Evolutionary conservation across 92 coral and sea anemone species (phyloP).

Genomic region (Parazoanthus darwini): DNA sequence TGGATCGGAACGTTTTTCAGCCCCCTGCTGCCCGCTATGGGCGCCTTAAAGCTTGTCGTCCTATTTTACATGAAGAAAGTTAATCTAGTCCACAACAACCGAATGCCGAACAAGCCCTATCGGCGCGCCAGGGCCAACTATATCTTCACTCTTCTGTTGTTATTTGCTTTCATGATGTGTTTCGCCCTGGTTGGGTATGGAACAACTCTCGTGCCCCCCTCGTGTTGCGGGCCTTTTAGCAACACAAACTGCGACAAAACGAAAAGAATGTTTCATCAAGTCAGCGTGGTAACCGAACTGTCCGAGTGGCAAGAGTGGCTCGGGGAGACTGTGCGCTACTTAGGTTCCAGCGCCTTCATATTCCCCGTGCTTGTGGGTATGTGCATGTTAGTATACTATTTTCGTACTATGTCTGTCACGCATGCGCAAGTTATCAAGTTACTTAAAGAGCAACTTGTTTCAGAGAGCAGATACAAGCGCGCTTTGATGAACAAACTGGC

Average conservation of each 20-base stretch:
- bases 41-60: slow-evolving; percentile 79
- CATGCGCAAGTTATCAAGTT: slow-evolving; percentile 74
- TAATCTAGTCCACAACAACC: slow-evolving; percentile 82
- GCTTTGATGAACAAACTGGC: slow-evolving; percentile 53
- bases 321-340: slow-evolving; percentile 65
- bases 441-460: slow-evolving; percentile 83
- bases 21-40: slow-evolving; percentile 88
- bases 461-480: slow-evolving; percentile 69
- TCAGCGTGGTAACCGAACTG: slow-evolving; percentile 53
- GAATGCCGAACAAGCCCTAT: slow-evolving; percentile 86
- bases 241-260: slow-evolving; percentile 64
- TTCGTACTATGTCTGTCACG: slow-evolving; percentile 72
- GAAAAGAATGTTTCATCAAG: slow-evolving; percentile 66
- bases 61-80: slow-evolving; percentile 92
- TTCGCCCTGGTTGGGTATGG: slow-evolving; percentile 86
- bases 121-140: slow-evolving; percentile 89
- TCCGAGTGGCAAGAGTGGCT: slow-evolving; percentile 76
- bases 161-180: slow-evolving; percentile 83
- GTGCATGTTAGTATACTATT: slow-evolving; percentile 74
- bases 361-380: slow-evolving; percentile 64
- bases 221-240: slow-evolving; percentile 83
- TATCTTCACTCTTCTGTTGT: slow-evolving; percentile 81
- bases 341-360: slow-evolving; percentile 86
- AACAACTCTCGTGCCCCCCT: slow-evolving; percentile 83
- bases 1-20: slow-evolving; percentile 91